Evolutionary conservation across 30 jellyfish, hydroid and myxozoan species (phyloP).

Genomic region (Chironex yamaguchii): DNA sequence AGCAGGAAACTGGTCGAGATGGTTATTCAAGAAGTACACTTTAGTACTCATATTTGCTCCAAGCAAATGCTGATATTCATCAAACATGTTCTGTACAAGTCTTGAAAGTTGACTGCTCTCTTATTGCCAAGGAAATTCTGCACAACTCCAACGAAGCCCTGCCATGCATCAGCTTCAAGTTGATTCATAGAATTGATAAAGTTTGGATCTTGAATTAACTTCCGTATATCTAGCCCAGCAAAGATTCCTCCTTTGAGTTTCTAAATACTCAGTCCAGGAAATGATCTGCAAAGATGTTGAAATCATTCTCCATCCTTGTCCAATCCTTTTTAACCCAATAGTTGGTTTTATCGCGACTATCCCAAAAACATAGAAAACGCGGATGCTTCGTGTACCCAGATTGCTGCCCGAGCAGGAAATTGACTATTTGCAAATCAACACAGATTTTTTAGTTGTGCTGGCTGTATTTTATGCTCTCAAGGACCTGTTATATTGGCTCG

Average conservation of each 20-base stretch:
- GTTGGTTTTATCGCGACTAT: constrained; percentile 4
- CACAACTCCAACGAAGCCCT: not conserved
- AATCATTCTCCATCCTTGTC: constrained; percentile 39
- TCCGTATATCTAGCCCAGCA: no score
- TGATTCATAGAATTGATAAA: no score
- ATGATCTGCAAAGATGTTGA: constrained; percentile 28
- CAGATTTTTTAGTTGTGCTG: constrained; percentile 31
- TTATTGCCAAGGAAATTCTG: not conserved
- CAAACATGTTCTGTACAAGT: not conserved
- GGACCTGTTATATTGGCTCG: constrained; percentile 22
- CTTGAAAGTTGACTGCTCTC: no score
- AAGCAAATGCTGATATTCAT: not conserved
- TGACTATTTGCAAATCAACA: constrained; percentile 25
- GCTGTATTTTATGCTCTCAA: constrained; percentile 28
- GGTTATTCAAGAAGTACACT: not conserved
- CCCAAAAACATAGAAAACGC: not conserved
- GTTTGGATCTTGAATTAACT: no score
- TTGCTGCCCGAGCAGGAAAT: constrained; percentile 24
- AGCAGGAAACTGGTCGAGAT: not conserved
- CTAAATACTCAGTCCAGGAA: constrained; percentile 30
- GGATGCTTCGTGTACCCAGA: constrained; percentile 22
- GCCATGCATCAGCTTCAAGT: constrained; percentile 1
- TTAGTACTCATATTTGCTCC: not conserved
- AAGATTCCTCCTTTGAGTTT: constrained; percentile 14
- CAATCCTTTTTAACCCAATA: constrained; percentile 17